Base-by-base conservation (phyloP, 2,888 invertebrate species). In the Drosophila parthenogenetica region DNA sequence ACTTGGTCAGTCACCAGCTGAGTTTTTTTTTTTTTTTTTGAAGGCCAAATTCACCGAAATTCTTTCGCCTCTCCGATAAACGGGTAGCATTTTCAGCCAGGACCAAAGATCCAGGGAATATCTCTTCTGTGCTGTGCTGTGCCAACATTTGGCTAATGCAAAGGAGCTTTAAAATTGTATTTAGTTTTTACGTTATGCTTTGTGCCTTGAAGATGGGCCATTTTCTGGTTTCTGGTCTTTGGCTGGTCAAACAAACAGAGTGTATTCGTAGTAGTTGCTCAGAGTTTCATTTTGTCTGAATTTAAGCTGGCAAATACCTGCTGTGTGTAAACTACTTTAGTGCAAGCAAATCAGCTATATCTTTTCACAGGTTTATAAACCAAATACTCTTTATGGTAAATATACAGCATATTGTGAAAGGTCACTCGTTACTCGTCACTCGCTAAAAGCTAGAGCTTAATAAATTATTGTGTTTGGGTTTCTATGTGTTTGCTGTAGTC, bases 81-180 rank as follows among this genome's bases (percentile, higher is more conserved):
- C 45, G 53, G 32, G 32, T 17, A 37, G 35, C 46, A 54, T 63
- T 59, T 32, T 50, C 54, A n/a, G 42, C 43, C 45, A 11, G 7
- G 10, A 16, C 55, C 25, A n/a, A 46, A 17, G 35, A 35, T 11
- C 2, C 29, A n/a, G 48, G 17, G 7, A 1, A 48, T 13, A 17
- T 22, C 10, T 37, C 53, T 16, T 1, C 22, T 40, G 32, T 29
- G 3, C 48, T 32, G 32, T 25, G 1, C 50, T 22, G 50, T 29
- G 8, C 42, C 29, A 50, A 49, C 79, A 81, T 73, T 76, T 74
- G 70, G 69, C 74, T 82, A 79, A 82, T 79, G 81, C 83, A 86
- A 79, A 86, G 69, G 69, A 77, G 68, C 77, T 77, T 74, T 83
- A 58, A 80, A 80, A 83, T 77, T 80, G 73, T 83, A 77, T 82